phyloP scores from a whole-genome alignment of 2,113 vertebrate species.

The Leptocoma aspasia region DNA sequence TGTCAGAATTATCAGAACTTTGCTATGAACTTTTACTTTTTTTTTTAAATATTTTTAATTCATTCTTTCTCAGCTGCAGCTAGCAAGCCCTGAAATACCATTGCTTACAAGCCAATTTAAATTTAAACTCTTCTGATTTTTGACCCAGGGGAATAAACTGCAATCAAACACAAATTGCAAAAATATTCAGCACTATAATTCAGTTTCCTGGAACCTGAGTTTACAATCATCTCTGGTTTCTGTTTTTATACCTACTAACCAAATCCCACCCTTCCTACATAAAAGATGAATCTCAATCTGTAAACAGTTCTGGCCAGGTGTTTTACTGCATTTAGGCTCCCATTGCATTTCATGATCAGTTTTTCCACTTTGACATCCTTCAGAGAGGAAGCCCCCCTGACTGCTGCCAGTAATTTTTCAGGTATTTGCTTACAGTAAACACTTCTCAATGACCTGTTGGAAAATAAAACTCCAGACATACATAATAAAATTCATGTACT shows the following conservation, averaged over 20 bases:
- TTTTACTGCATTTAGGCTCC: neutral
- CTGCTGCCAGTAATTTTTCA: neutral
- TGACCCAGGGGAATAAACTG: conserved; percentile 18
- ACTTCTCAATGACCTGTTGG: neutral
- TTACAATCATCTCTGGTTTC: neutral
- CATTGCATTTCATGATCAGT: conserved; percentile 16
- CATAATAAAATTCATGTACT: neutral
- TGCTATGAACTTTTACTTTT: neutral
- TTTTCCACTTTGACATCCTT: neutral
- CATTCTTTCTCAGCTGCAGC: neutral
- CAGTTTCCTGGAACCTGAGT: neutral
- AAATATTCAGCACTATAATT: conserved; percentile 34
- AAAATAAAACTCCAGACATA: neutral
- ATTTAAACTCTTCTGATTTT: conserved; percentile 52
- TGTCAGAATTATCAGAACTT: neutral
- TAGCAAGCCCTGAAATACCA: neutral
- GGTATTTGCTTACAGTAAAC: neutral
- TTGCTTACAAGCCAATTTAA: conserved; percentile 15
- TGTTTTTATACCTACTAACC: neutral
- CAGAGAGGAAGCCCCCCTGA: neutral
- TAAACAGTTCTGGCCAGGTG: neutral
- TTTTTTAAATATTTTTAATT: neutral
- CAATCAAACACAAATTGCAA: conserved; percentile 55
- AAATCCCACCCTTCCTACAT: neutral
- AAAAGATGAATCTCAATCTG: neutral